These are phyloP conservation scores for Acrocephalus kingi DNA, from an alignment of 2,113 vertebrate genomes.

Conservation along the genomic window DNA sequence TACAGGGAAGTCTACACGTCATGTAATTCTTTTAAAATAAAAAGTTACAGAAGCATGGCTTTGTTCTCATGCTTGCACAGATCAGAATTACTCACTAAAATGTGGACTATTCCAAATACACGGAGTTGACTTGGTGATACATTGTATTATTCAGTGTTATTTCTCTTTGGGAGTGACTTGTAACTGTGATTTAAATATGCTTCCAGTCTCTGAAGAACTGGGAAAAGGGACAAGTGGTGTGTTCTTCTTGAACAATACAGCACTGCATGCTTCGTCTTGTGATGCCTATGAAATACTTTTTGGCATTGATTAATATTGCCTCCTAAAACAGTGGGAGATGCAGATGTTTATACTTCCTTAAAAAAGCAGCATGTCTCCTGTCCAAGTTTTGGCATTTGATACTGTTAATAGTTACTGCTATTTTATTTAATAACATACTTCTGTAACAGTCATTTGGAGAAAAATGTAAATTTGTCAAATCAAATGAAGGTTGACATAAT, in stretches of 20 bases:
- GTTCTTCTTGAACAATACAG: not conserved
- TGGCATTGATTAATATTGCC: not conserved
- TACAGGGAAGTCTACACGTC: not conserved
- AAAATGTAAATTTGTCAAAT: not conserved
- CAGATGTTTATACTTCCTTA: not conserved
- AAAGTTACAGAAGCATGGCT: not conserved
- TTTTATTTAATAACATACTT: not conserved
- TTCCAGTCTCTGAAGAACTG: not conserved
- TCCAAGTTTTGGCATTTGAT: not conserved
- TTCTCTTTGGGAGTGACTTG: not conserved
- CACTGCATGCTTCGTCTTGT: not conserved
- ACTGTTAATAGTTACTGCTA: not conserved
- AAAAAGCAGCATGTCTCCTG: not conserved
- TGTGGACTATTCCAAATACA: not conserved
- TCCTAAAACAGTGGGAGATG: not conserved
- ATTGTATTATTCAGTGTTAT: not conserved
- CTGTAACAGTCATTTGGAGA: not conserved
- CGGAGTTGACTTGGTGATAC: not conserved
- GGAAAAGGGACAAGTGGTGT: not conserved
- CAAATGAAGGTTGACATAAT: not conserved
- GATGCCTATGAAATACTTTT: not conserved
- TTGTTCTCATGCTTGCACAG: not conserved
- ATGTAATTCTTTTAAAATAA: not conserved
- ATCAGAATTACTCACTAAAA: not conserved
- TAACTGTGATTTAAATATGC: not conserved